Base-by-base conservation (phyloP, 2,888 invertebrate genomes). In the Sclerodermus sp. region DNA sequence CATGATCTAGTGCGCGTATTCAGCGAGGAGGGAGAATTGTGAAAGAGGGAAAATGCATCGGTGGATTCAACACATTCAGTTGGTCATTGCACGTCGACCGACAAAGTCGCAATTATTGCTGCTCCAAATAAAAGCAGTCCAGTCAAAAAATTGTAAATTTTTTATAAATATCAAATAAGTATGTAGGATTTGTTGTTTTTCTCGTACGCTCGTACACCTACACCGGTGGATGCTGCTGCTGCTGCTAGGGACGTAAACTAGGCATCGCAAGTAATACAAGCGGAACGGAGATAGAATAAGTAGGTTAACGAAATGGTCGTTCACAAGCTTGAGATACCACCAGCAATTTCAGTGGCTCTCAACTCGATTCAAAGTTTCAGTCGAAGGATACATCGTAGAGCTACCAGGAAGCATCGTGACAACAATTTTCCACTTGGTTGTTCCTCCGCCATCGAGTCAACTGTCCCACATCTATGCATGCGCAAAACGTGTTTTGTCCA, bases 241-340 rank as follows among this genome's bases (percentile, higher is more conserved):
- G 42, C 23, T 5, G 23, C 4, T 3, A 58, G 53, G 56, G 50
- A 54, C 52, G 47, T 47, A 58, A 51, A 52, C 45, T n/a, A 14
- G 34, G 32, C 47, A 45, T 37, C 17, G 37, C 38, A 37, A 44
- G 44, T 39, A 40, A 37, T 41, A 45, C 47, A 36, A 41, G 41
- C 17, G 46, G 37, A 39, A 44, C 30, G 41, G 40, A 58, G 65
- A 52, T 52, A 49, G 62, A 65, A 62, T 64, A 65, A 64, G 56
- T 65, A 65, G 65, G 60, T 62, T 64, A 65, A 64, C 58, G 62
- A 65, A 65, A 64, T 62, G 65, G 62, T 62, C 60, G 62, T 62
- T 58, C 55, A 53, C 60, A 58, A 65, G 60, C 56, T 60, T 62
- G 54, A 64, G 56, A 62, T 65, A 60, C 60, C 60, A 46, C 58